A percentile compares a stretch with the other conserved stretches of the same genome.
These are phyloP conservation scores for Passer domesticus DNA, from an alignment of 2,113 vertebrate genomes.

Conservation along the genomic window DNA sequence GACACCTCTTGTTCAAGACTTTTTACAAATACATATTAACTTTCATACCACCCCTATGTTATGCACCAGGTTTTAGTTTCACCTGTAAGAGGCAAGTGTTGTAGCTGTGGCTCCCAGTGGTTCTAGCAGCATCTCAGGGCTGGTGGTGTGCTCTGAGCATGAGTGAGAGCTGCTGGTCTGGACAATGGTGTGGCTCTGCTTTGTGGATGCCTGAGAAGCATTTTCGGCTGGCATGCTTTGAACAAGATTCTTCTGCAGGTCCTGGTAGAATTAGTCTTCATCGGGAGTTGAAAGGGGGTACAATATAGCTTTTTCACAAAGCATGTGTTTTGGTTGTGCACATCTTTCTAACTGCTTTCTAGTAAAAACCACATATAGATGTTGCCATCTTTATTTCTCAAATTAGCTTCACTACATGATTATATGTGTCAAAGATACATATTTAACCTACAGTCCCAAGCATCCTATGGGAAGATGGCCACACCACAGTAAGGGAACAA, in stretches of 20 bases:
- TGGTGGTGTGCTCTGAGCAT: accelerated
- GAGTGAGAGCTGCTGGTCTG: neutral
- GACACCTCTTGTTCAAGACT: neutral
- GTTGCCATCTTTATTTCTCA: neutral
- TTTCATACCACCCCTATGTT: neutral
- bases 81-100: neutral
- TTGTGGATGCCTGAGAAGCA: neutral
- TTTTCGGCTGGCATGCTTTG: neutral
- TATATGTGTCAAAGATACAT: neutral
- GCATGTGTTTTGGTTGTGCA: neutral
- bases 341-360: neutral
- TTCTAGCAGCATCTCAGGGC: neutral
- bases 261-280: neutral
- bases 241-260: neutral
- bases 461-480: neutral
- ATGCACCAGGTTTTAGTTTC: neutral
- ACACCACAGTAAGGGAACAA: accelerated
- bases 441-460: neutral
- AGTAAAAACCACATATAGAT: neutral
- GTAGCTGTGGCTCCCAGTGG: accelerated
- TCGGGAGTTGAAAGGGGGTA: neutral
- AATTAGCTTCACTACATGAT: neutral
- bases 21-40: neutral
- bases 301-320: neutral
- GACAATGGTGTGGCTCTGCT: neutral